Conservation (phyloP, 37 sponge, comb jelly and placozoan species). For the Dysidea cf. avara region DNA sequence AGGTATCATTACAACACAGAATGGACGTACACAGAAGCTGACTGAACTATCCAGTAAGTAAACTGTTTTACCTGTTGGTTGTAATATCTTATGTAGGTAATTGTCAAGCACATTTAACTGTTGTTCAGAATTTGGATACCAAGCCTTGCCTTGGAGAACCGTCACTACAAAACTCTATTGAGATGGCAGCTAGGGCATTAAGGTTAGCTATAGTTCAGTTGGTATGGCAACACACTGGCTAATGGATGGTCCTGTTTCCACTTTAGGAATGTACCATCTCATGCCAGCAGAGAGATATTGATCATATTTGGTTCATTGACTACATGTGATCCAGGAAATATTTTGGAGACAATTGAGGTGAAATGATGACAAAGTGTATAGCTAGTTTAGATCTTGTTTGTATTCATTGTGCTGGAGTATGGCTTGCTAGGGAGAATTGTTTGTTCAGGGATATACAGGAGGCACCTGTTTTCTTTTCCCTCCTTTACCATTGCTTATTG, state of each 20-base stretch:
- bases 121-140: constrained; percentile 6
- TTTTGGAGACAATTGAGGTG: constrained; percentile 75
- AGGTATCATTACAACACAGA: constrained; percentile 75
- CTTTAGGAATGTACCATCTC: constrained; percentile 80
- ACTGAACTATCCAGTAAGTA: constrained; percentile 69
- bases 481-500: too few species aligned
- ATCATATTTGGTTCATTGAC: constrained; percentile 81
- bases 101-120: constrained; percentile 2
- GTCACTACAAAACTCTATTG: constrained; percentile 66
- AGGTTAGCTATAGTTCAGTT: constrained; percentile 30
- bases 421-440: too few species aligned
- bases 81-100: constrained; percentile 66
- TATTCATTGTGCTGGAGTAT: too few species aligned
- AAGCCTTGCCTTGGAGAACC: constrained; percentile 54
- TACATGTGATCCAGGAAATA: constrained; percentile 94
- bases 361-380: too few species aligned
- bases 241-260: neutral
- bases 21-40: constrained; percentile 79
- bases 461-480: too few species aligned
- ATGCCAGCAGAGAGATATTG: constrained; percentile 88
- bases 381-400: too few species aligned
- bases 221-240: neutral
- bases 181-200: constrained; percentile 44
- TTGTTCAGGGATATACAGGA: too few species aligned
- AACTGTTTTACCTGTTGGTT: too few species aligned